Conservation (phyloP, 2,888 invertebrate species). For the Agrotis ipsilon region DNA sequence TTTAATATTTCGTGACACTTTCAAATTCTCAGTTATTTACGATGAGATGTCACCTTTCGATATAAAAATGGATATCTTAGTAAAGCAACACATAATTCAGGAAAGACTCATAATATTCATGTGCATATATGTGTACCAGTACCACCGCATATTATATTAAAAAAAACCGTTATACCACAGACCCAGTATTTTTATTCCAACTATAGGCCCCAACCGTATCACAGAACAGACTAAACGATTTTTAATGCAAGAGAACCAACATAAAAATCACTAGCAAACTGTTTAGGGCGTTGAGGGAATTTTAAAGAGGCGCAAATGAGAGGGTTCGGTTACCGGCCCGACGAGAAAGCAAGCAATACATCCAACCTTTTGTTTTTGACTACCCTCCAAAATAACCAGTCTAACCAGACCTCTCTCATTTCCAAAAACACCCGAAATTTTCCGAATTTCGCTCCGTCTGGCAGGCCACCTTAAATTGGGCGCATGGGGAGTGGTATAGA, state of each 20-base stretch:
- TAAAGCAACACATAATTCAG: too few species aligned
- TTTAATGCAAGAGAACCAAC: slow-evolving; percentile 67
- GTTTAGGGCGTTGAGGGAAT: slow-evolving; percentile 80
- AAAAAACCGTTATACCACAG: slow-evolving; percentile 6
- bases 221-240: slow-evolving; percentile 59
- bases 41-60: too few species aligned
- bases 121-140: not conserved
- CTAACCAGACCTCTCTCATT: slow-evolving; percentile 65
- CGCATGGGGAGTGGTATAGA: slow-evolving; percentile 71
- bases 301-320: slow-evolving; percentile 87
- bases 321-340: slow-evolving; percentile 77
- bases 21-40: too few species aligned
- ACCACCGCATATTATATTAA: not conserved
- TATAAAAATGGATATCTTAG: too few species aligned
- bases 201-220: slow-evolving; percentile 17
- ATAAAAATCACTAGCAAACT: slow-evolving; percentile 79
- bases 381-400: slow-evolving; percentile 71
- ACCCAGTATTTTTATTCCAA: slow-evolving; percentile 23
- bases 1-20: too few species aligned
- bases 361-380: slow-evolving; percentile 82
- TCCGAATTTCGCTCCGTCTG: slow-evolving; percentile 54
- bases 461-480: slow-evolving; percentile 71
- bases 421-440: slow-evolving; percentile 42
- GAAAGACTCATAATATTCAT: too few species aligned
- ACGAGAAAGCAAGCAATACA: slow-evolving; percentile 77